Evolutionary conservation across 2,888 invertebrate genomes (phyloP).

Genomic region (Endomychus coccineus): DNA sequence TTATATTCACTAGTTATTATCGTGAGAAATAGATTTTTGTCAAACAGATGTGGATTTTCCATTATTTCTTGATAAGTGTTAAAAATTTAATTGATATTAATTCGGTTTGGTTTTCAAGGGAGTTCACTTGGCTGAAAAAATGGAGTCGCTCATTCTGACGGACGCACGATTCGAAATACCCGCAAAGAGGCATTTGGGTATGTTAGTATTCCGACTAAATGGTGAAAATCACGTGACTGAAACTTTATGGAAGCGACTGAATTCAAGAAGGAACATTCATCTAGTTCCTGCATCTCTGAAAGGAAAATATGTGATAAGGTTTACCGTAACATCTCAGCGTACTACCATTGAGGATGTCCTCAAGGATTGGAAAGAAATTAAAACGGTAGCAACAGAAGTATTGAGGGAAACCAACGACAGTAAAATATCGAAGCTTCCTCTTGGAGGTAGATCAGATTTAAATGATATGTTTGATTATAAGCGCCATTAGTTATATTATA

Average conservation of each 20-base stretch:
- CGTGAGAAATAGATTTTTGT: too few species aligned
- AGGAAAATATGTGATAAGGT: conserved; percentile 81
- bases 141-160: conserved; percentile 75
- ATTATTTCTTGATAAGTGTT: conserved; percentile 3
- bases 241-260: conserved; percentile 75
- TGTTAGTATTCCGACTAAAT: conserved; percentile 85
- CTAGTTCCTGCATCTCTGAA: conserved; percentile 93
- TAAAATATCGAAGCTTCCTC: conserved; percentile 57
- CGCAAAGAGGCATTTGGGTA: conserved; percentile 73
- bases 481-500: too few species aligned
- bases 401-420: conserved; percentile 54
- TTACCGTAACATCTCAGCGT: conserved; percentile 86
- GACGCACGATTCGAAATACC: conserved; percentile 89
- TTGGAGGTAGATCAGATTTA: conserved; percentile 55
- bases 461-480: conserved; percentile 15
- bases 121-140: conserved; percentile 81
- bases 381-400: conserved; percentile 63
- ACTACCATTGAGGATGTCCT: conserved; percentile 71
- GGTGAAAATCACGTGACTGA: conserved; percentile 87
- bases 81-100: too few species aligned
- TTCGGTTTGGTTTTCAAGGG: conserved; percentile 59
- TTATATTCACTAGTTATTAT: too few species aligned
- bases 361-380: conserved; percentile 84
- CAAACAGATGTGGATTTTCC: too few species aligned
- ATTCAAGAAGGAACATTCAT: conserved; percentile 81